Base-by-base conservation (phyloP, 2,888 invertebrate species). In the Tridacna gigas region DNA sequence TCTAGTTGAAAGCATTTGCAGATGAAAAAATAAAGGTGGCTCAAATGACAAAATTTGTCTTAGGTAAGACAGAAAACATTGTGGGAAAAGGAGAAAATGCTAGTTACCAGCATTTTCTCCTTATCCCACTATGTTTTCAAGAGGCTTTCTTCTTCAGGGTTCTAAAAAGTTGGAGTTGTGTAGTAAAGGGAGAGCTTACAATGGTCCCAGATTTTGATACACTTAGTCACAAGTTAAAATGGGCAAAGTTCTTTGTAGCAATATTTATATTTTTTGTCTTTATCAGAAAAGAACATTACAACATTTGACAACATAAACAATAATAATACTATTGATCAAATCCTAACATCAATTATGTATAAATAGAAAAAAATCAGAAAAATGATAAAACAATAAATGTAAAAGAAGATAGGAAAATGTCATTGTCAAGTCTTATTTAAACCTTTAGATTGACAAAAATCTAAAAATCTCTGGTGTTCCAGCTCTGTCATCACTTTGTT, bases 401-500 rank as follows among this genome's bases (percentile, higher is more conserved):
- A 56, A 56, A 37, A 56, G 9, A 20, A 56, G 56, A 56, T 56
- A 37, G 37, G 37, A 37, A 37, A 7, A 37, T 7, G 37, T 37
- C 37, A 37, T 1, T 20, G 75, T 75, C 75, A 75, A 18, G 75
- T 75, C 47, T 75, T 75, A 63, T 87, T 89, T 12, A 90, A 80
- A 13, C 90, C 91, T 67, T 90, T 90, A 45, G 80, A 79, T 56
- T 83, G 74, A 84, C 92, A 91, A 80, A 93, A 91, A 51, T 91
- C 89, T 77, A 86, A 61, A 83, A 93, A 93, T 79, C 90, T 82
- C n/a, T 87, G 86, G 78, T 92, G 86, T 83, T 93, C 93, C 48
- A 93, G 75, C 2, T 91, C 92, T 74, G 92, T 93, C 93, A 93
- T 93, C 25, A 91, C 83, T 82, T 91, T 91, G 79, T 93, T 93